Base-by-base conservation (phyloP, 2,888 invertebrate genomes). In the Uropetala carovei region DNA sequence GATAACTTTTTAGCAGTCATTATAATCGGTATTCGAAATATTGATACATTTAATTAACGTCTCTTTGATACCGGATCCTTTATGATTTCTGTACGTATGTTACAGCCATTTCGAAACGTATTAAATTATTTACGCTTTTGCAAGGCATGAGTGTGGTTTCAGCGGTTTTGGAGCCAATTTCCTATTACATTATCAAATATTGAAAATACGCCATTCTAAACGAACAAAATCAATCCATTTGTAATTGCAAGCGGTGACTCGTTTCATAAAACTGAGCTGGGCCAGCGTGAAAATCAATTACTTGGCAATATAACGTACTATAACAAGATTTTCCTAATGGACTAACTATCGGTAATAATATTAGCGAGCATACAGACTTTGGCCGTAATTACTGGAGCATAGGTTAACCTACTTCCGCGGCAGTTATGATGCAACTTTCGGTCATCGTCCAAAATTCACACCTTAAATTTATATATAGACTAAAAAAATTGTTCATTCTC, bases 281-380 rank as follows among this genome's bases (percentile, higher is more conserved):
- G 82, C 82, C 82, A 43, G 43, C 30, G 30, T 82, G 43, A 82
- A 82, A 82, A 14, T 16, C 82, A 82, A 82, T 82, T 82, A 82
- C 43, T 7, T 43, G 14, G 30, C 82, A 82, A 82, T 82, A 5
- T 82, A 10, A 30, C 82, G 43, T 82, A 43, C 82, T 30, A 18
- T 82, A 18, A 14, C 82, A 82, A 43, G 82, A 43, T 82, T 82
- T 82, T 43, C 13, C 30, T 82, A 43, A 43, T 43, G 43, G 43
- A 43, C 5, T 43, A 43, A 43, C 43, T 27, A 11, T 16, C 30
- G 16, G 10, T 82, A 82, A 82, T 30, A 43, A 16, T 30, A 82
- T 82, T 82, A 82, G 13, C 30, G 30, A 10, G 30, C 7, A 8
- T 43, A 14, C 18, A 43, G 7, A 30, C 16, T 4, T 5, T 2